Base-by-base conservation (phyloP, 2,888 invertebrate genomes). In the Macaria notata region DNA sequence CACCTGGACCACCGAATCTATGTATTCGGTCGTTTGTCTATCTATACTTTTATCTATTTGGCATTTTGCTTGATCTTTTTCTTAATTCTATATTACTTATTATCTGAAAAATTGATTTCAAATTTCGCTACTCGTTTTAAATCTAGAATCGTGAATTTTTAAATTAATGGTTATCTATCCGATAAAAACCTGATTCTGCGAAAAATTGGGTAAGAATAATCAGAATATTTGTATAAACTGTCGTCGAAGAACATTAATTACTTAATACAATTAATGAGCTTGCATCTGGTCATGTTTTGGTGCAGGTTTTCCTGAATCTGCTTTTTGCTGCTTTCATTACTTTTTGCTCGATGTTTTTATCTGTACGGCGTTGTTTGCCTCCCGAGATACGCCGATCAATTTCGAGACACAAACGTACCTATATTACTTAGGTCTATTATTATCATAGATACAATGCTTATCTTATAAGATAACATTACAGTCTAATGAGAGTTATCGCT, bases 401-500 rank as follows among this genome's bases (percentile, higher is more conserved):
- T 46, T 31, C n/a, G 41, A 50, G n/a, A 38, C 9, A 39, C 41
- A 36, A 38, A 46, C 6, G 53, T 9, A n/a, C n/a, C n/a, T n/a
- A 38, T 49, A 8, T 54, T 44, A 19, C 19, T 19, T 19, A 36
- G 4, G 29, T 51, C 42, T 44, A 51, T 9, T 44, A 31, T 39
- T 45, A 56, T 56, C 46, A 49, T 33, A 55, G 49, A 46, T 49
- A 50, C 29, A 51, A 39, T 8, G 29, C 33, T 57, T 60, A 47
- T 56, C 48, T 52, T 47, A 33, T 41, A 43, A 41, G 51, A 60
- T 52, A 49, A 49, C 43, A 49, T 51, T 48, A 56, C 7, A 56
- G 47, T 56, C 49, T 42, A 49, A 59, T 60, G 49, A 54, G 43
- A 47, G 39, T 45, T 61, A 56, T 52, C 53, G 9, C 47, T 52